phyloP scores from a whole-genome alignment of 2,113 vertebrate species.

The Benitochromis conjunctus region DNA sequence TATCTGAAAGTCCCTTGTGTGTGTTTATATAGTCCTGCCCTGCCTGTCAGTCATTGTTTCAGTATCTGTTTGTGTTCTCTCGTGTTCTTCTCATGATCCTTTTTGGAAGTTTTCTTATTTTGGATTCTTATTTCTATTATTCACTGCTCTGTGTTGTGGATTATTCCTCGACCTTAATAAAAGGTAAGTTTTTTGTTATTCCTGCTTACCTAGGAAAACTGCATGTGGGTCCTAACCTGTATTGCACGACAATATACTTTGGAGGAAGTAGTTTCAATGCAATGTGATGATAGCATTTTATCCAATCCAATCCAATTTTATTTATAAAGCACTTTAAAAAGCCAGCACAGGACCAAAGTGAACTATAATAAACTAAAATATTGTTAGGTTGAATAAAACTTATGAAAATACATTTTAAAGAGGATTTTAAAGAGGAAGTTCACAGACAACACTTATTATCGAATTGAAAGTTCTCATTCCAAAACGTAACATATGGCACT shows the following conservation, averaged over 20 bases:
- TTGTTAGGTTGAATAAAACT: neutral
- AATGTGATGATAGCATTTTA: neutral
- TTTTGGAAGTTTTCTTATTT: neutral
- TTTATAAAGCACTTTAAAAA: too few species aligned
- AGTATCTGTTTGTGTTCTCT: neutral
- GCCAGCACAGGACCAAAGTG: too few species aligned
- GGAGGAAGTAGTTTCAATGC: neutral
- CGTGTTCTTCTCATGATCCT: neutral
- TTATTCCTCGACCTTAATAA: neutral
- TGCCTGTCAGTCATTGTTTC: neutral
- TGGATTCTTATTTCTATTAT: neutral
- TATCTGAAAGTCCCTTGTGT: neutral
- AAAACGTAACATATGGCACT: too few species aligned
- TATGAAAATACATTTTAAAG: neutral
- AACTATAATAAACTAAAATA: neutral
- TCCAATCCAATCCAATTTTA: too few species aligned
- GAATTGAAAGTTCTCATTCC: too few species aligned
- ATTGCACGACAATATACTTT: neutral
- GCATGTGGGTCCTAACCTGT: accelerated
- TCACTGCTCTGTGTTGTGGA: neutral
- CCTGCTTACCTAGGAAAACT: neutral
- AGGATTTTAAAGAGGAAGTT: neutral
- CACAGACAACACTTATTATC: neutral
- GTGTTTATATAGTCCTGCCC: neutral
- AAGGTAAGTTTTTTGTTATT: neutral